Evolutionary conservation across 2,888 invertebrate genomes (phyloP).

Genomic region (Camptogramma bilineatum): DNA sequence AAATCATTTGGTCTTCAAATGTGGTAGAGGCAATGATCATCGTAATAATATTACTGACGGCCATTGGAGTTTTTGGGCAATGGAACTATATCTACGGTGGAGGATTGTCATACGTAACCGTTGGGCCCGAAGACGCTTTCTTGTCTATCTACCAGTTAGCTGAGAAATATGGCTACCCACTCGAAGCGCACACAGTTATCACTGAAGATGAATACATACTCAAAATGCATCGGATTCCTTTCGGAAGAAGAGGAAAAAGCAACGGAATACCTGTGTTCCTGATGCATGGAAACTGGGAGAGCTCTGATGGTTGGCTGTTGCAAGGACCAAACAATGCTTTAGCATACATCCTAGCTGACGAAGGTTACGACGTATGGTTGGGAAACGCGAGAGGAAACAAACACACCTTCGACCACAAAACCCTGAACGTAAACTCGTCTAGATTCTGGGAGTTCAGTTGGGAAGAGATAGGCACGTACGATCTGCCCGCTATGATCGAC

Average conservation of each 20-base stretch:
- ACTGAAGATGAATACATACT: slow-evolving; percentile 71
- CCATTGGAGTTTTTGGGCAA: slow-evolving; percentile 32
- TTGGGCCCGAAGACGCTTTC: slow-evolving; percentile 55
- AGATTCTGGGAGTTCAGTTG: slow-evolving; percentile 85
- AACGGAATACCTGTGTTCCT: slow-evolving; percentile 84
- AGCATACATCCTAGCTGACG: slow-evolving; percentile 87
- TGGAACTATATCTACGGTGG: slow-evolving; percentile 37
- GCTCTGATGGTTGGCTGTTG: slow-evolving; percentile 61
- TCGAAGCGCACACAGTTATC: slow-evolving; percentile 62
- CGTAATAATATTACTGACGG: slow-evolving; percentile 27
- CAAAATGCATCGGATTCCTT: slow-evolving; percentile 63
- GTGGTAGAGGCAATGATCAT: slow-evolving; percentile 28
- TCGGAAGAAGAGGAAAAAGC: slow-evolving; percentile 36
- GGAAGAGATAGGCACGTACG: slow-evolving; percentile 90
- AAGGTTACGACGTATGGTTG: slow-evolving; percentile 92
- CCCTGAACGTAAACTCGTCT: slow-evolving; percentile 43
- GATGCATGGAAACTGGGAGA: slow-evolving; percentile 91
- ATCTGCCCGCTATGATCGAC: slow-evolving; percentile 90
- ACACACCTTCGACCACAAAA: slow-evolving; percentile 58
- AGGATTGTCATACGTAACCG: slow-evolving; percentile 4
- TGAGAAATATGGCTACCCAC: slow-evolving; percentile 57
- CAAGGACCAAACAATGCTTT: slow-evolving; percentile 86
- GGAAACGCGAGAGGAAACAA: slow-evolving; percentile 93
- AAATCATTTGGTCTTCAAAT: slow-evolving; percentile 12
- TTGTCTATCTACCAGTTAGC: slow-evolving; percentile 59